These are phyloP conservation scores for Urosaurus nigricauda DNA, from an alignment of 2,797 vertebrate genomes.

Conservation along the genomic window DNA sequence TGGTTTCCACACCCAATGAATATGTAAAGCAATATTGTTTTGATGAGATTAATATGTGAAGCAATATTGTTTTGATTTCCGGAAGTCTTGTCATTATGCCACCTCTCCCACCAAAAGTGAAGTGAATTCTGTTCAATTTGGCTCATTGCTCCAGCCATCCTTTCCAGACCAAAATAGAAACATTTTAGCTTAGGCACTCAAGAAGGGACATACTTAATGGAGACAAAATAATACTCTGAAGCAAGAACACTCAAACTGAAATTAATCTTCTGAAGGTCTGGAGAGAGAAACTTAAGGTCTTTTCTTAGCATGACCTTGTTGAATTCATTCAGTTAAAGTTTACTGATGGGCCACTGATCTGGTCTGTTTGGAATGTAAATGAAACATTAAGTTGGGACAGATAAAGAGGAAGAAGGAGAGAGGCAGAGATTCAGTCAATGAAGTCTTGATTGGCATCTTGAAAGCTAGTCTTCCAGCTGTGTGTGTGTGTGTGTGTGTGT, in stretches of 20 bases:
- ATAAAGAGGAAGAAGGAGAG: constrained; percentile 58
- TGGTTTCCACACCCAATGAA: neutral
- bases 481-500: too few relatives aligned
- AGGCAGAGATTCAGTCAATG: constrained; percentile 40
- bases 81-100: neutral
- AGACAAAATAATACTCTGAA: neutral
- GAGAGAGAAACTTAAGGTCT: constrained; percentile 38
- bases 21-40: neutral
- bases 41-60: neutral
- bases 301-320: constrained; percentile 52
- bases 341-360: constrained; percentile 43
- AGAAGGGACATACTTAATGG: neutral
- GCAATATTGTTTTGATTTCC: neutral
- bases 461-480: neutral
- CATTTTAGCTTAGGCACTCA: neutral
- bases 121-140: neutral
- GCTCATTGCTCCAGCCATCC: neutral
- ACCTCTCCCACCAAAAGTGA: neutral
- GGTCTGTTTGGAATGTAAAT: constrained; percentile 61
- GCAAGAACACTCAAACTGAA: neutral
- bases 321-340: constrained; percentile 50
- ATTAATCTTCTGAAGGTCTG: constrained; percentile 24
- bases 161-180: neutral
- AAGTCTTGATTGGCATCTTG: constrained; percentile 34
- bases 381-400: constrained; percentile 50